Evolutionary conservation across 2,888 invertebrate genomes (phyloP), one percentile per base, ranked within the genome.

Genomic region (Apotomis capreana): DNA sequence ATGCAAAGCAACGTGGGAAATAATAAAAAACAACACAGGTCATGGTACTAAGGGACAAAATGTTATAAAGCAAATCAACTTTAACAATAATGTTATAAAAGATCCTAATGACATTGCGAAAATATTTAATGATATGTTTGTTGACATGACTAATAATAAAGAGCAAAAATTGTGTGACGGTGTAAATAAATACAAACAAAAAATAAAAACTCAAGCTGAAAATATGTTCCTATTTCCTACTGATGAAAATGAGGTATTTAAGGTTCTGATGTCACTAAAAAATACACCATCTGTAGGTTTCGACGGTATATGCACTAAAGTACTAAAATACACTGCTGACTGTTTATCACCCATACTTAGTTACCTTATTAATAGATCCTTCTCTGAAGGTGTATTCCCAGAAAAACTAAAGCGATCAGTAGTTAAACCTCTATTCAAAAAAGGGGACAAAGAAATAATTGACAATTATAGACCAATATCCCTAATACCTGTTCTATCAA

Each of bases 1-100:
- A 44, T 58, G 59, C 58, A 70, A 65, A 55, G 65, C 70, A 6
- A 15, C 54, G 3, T 69, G 69, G 69, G 37, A 37, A 8, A 12
- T 69, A 0, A 61, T 69, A 37, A 69, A 69, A 3, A 15, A 60
- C 10, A 15, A 63, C 8, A 44, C 44, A 6, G 44, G 44, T 6
- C 44, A 44, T 44, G 8, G 8, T 8, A 44, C 5, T 44, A 44
- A 6, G 8, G 44, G 8, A 44, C 5, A 44, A 44, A 44, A 44
- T 5, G 44, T 44, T 44, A n/a, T 44, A 6, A 44, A 44, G 5
- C 5, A 44, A n/a, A n/a, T n/a, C 8, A 44, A 44, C 5, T 44
- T 44, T 44, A 44, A 44, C 8, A 44, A 44, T 44, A 44, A 44
- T 44, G 44, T 44, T 44, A 8, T 44, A 1, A 44, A 5, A 8